Evolutionary conservation across 1,140 invertebrate genomes (phyloP), one percentile per base, ranked within the genome.

Genomic region (Zaprionus lachaisei): DNA sequence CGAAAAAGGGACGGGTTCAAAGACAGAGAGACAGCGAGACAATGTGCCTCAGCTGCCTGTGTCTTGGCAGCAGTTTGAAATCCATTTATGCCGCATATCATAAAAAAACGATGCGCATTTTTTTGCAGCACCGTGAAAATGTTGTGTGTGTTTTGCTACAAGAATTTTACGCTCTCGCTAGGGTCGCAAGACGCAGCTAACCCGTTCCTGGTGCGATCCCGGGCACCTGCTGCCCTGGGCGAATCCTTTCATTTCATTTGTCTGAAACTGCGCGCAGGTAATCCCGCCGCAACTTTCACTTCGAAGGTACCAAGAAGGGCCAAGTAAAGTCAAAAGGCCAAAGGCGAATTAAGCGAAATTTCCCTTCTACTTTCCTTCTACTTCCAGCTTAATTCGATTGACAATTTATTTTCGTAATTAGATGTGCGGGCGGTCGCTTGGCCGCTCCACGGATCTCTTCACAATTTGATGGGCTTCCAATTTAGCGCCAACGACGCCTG

Each of bases 61-160:
- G 89, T 51, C 14, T 51, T 85, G 81, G 67, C 83, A 89, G 81
- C 79, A 89, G 75, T 81, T 85, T 75, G 51, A 83, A 89, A 90
- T 90, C 79, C 85, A 90, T 89, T 89, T 89, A 89, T 77, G 81
- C 79, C 85, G 85, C 86, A 81, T 82, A 90, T 90, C 85, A 80
- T 89, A 89, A 89, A 89, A 84, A 85, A 80, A 72, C 31, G 62
- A 81, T 81, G 71, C 74, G 64, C 65, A 63, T 56, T 77, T 67
- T 69, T 73, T 73, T 70, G 31, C 66, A 68, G 67, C 60, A 74
- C 76, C 83, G 79, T 86, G 72, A 64, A 86, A 75, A 79, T 81
- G 66, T 71, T 74, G 72, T 71, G 72, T 68, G 72, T 82, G 65
- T 89, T 89, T 90, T 71, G 76, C 68, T 79, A 80, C 77, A 90